A percentile compares a stretch with the other conserved stretches of the same genome.
These are phyloP conservation scores for Aphaenogaster floridana DNA, from an alignment of 1,140 invertebrate genomes.

Conservation along the genomic window DNA sequence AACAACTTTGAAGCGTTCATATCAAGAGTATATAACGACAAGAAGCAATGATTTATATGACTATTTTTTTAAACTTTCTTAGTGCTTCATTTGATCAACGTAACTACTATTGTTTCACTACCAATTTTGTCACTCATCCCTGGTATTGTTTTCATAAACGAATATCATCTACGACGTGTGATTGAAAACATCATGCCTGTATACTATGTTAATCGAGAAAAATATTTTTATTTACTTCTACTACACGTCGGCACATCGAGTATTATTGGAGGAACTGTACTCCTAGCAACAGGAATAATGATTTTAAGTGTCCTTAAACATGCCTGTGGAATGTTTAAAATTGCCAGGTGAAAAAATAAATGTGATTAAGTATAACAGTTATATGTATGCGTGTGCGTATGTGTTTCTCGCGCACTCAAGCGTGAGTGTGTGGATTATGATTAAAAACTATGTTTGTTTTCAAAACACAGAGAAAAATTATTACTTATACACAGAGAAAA, in stretches of 20 bases:
- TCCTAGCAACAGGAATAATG: not conserved
- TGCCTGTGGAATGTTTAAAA: conserved; percentile 1
- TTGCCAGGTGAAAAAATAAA: conserved; percentile 8
- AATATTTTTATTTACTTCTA: not conserved
- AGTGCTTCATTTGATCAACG: not conserved
- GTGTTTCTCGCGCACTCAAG: too few species aligned
- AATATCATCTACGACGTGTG: too few species aligned
- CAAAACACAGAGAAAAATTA: too few species aligned
- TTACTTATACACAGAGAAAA: too few species aligned
- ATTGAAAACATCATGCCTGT: not conserved
- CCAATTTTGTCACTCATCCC: not conserved
- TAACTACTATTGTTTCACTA: not conserved
- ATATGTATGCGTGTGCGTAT: too few species aligned
- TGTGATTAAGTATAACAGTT: not conserved
- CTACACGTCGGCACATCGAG: not conserved
- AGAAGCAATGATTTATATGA: not conserved
- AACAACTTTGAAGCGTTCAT: not conserved
- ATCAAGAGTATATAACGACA: not conserved
- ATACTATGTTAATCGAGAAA: not conserved
- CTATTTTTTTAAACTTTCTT: not conserved
- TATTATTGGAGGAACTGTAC: not conserved
- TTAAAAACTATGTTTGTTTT: too few species aligned
- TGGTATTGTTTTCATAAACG: not conserved
- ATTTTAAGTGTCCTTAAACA: not conserved
- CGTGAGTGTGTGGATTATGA: too few species aligned